Percentiles rank a stretch among this genome's conserved stretches.
These are phyloP conservation scores for Malthinus seriepunctatus DNA, from an alignment of 2,888 invertebrate genomes.

Conservation along the genomic window DNA sequence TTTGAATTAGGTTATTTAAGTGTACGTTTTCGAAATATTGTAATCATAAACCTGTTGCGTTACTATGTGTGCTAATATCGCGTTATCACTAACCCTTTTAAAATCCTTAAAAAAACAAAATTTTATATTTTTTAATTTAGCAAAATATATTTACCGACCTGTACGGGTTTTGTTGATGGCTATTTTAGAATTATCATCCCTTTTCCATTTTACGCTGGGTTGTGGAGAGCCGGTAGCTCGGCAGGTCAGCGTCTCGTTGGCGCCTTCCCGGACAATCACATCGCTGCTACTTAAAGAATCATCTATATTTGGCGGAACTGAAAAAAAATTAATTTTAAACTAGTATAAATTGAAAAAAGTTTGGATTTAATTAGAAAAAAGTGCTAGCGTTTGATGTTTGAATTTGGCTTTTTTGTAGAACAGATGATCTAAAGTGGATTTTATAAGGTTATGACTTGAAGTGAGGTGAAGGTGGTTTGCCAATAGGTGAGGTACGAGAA, in stretches of 20 bases:
- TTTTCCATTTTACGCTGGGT: slow-evolving; percentile 89
- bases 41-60: too few species aligned
- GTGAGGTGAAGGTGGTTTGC: slow-evolving; percentile 34
- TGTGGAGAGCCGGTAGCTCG: slow-evolving; percentile 88
- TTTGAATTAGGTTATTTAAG: too few species aligned
- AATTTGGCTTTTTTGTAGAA: slow-evolving; percentile 40
- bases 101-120: too few species aligned
- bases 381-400: slow-evolving; percentile 42
- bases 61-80: too few species aligned
- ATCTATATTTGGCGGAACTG: slow-evolving; percentile 92
- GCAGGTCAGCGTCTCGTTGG: slow-evolving; percentile 86
- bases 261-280: slow-evolving; percentile 87
- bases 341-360: not conserved
- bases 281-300: slow-evolving; percentile 90
- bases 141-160: slow-evolving; percentile 59
- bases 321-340: slow-evolving; percentile 31
- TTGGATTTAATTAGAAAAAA: not conserved
- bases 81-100: too few species aligned
- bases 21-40: too few species aligned
- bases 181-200: slow-evolving; percentile 86
- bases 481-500: slow-evolving; percentile 39
- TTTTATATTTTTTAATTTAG: too few species aligned
- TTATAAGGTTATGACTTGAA: slow-evolving; percentile 41
- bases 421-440: slow-evolving; percentile 43
- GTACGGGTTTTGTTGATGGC: slow-evolving; percentile 81